Evolutionary conservation across 2,113 vertebrate species (phyloP).

Genomic region (Zosterops japonicus): DNA sequence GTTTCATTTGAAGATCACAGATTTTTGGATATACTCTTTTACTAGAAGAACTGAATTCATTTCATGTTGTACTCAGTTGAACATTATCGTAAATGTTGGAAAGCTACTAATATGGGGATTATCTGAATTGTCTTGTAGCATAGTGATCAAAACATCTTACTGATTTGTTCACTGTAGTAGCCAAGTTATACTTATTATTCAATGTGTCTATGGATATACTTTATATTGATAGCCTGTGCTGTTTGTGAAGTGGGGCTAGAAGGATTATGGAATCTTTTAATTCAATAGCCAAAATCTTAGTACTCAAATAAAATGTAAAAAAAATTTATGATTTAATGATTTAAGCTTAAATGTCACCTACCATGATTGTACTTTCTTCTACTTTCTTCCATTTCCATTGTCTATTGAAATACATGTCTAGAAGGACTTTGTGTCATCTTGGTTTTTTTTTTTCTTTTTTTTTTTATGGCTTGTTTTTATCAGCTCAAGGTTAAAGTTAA

Average conservation of each 20-base stretch:
- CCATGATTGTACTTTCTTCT: background rate
- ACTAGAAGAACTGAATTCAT: conserved; percentile 1
- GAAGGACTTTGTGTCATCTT: background rate
- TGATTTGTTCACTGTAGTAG: conserved; percentile 13
- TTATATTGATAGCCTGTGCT: background rate
- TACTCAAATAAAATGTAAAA: background rate
- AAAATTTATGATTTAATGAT: background rate
- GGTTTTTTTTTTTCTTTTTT: background rate
- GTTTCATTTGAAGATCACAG: background rate
- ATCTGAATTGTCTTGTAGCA: background rate
- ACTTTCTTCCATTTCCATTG: background rate
- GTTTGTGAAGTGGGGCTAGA: background rate
- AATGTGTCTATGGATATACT: background rate
- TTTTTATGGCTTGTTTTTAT: background rate
- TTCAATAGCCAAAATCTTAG: background rate
- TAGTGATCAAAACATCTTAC: background rate
- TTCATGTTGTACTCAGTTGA: conserved; percentile 11
- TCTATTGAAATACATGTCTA: conserved; percentile 17
- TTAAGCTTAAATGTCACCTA: background rate
- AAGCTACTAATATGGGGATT: conserved; percentile 29
- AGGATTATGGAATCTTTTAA: background rate
- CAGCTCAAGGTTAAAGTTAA: background rate
- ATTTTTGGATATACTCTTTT: background rate
- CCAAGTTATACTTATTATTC: background rate
- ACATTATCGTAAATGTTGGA: background rate